Evolutionary conservation across 1,140 invertebrate genomes (phyloP).

Genomic region (Holotrichia oblita): DNA sequence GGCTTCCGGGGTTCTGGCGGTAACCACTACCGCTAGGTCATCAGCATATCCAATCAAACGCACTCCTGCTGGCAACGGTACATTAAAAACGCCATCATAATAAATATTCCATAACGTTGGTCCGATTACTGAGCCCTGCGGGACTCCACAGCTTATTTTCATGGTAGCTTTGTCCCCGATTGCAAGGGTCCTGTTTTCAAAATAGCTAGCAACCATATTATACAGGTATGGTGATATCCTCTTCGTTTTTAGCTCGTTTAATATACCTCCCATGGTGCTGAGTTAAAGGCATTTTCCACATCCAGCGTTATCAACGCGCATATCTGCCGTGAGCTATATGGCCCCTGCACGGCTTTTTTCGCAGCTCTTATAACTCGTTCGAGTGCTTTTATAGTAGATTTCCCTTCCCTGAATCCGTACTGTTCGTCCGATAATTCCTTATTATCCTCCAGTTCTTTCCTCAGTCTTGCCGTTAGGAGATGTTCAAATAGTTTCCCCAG

Average conservation of each 20-base stretch:
- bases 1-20: no score
- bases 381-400: not conserved
- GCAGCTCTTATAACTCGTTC: not conserved
- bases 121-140: no score
- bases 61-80: no score
- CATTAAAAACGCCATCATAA: no score
- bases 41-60: no score
- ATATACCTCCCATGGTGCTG: not conserved
- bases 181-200: not conserved
- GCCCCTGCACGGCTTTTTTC: not conserved
- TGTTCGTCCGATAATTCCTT: not conserved
- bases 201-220: not conserved
- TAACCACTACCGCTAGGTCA: no score
- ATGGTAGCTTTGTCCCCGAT: no score
- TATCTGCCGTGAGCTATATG: not conserved
- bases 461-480: not conserved
- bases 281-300: constrained; percentile 3
- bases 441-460: not conserved
- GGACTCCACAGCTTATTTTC: no score
- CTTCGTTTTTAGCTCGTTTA: not conserved
- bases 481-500: not conserved
- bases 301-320: not conserved
- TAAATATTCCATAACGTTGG: no score
- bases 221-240: not conserved
- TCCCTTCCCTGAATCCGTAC: not conserved